Evolutionary conservation across 2,113 vertebrate genomes (phyloP).

Genomic region (Fregata magnificens): DNA sequence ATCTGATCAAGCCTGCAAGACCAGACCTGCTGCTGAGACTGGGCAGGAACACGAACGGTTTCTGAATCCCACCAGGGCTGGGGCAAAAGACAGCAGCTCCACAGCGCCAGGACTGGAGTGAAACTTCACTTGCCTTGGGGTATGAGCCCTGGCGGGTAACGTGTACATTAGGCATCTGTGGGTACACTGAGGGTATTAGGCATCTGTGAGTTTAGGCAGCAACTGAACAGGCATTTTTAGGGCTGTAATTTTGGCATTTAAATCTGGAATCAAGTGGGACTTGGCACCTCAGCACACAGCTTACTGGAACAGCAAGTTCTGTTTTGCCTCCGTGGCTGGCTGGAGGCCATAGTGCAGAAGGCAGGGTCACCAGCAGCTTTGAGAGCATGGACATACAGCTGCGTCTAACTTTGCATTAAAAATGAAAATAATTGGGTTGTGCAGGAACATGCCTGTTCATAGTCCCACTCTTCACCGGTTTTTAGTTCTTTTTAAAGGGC

Average conservation of each 20-base stretch:
- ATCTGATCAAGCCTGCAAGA: background rate
- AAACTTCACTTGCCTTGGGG: background rate
- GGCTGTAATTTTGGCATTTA: background rate
- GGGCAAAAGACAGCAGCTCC: background rate
- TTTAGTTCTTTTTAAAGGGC: background rate
- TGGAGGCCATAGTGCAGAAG: background rate
- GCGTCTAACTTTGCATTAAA: background rate
- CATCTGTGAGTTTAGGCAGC: background rate
- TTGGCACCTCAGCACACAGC: background rate
- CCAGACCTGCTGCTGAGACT: background rate
- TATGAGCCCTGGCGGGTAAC: fast-evolving
- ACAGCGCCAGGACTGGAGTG: too few relatives aligned
- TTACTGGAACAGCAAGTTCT: background rate
- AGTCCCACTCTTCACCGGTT: background rate
- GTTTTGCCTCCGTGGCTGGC: background rate
- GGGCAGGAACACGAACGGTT: background rate
- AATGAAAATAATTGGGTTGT: background rate
- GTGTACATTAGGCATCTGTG: background rate
- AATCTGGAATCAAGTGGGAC: background rate
- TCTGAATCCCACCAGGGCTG: background rate
- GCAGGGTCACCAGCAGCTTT: background rate
- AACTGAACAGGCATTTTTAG: background rate
- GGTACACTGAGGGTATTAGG: fast-evolving
- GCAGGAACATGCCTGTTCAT: background rate
- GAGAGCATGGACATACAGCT: background rate